Evolutionary conservation across 2,888 invertebrate genomes (phyloP), one percentile per base, ranked within the genome.

Genomic region (Hermodice carunculata): DNA sequence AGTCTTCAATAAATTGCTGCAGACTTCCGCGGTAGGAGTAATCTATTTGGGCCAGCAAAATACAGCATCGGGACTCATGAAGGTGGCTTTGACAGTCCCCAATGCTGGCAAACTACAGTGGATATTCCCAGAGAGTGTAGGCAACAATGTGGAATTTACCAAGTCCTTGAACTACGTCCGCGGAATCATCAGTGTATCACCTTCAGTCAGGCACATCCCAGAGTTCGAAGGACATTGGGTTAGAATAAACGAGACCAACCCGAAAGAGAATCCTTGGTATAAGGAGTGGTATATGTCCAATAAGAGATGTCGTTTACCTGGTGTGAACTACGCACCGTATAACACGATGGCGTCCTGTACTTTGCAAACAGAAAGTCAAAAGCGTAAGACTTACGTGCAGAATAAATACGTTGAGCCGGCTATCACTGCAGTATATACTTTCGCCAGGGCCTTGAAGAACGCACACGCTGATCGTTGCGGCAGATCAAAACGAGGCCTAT

Each of bases 221-320:
- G 83, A 82, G 65, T 83, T 83, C 75, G 82, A 82, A 61, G 81
- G 81, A 65, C 79, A 82, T 64, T 83, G 82, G 82, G 73, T 80
- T 19, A 65, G 79, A 52, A 75, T 82, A 22, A 70, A 81, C 46
- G 74, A 72, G 26, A 70, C 66, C 14, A 69, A 66, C 34, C 77
- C 78, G 0, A 74, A 76, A 0, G 79, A 81, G 44, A 82, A 81
- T 58, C 81, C 82, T 0, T 81, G 79, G 79, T 81, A 75, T 56
- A 61, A 69, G 42, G 74, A 78, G 26, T 80, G 80, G 78, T 83
- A 79, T 59, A 80, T 80, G 78, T 73, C 70, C 4, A 66, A 57
- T 17, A 63, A 75, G 59, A 64, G 73, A 26, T 81, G 81, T 64
- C 68, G 64, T 22, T 68, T 81, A 4, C 66, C 74, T 0, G 48